Base-by-base conservation (phyloP, 2,113 vertebrate species). In the Tauraco erythrolophus region DNA sequence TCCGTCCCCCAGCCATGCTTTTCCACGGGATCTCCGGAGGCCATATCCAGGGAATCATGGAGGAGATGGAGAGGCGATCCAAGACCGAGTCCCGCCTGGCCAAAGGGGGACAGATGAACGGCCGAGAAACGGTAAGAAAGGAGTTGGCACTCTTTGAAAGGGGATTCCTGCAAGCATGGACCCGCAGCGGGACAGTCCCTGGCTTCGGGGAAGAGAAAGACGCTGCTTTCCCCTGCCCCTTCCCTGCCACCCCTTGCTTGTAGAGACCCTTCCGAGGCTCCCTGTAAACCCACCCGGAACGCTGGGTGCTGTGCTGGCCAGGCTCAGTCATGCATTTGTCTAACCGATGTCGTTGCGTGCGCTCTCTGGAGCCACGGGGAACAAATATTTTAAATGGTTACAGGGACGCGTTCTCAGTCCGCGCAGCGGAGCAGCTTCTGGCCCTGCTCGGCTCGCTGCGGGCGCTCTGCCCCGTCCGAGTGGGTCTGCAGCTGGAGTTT, bases 1-100 rank as follows among this genome's bases (percentile, higher is more conserved):
- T 99, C 98, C 99, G 99, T 98, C 99, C 99, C 98, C 98, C 99
- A 99, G 99, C 99, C 99, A 99, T 99, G 99, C 99, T 99, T 98
- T 99, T 99, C 98, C 99, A 99, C 99, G 99, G 99, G 97, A 99
- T 99, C 99, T 99, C 99, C 98, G 99, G 99, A 98, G 99, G 99
- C 98, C 99, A 99, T 97, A 99, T 99, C 98, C 99, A 99, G 98
- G 99, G 99, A 82, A 99, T 99, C 99, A 99, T 99, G 99, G 99
- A 99, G 98, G 99, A 99, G 98, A 99, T 99, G 99, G 99, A 99
- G 98, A 99, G 99, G 95, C 97, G 99, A 97, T 99, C 99, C 97
- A 99, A 99, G 98, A 98, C 96, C 22, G 99, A 99, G 98, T 99
- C 99, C 95, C 99, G 99, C 79, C 98, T 99, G 97, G 98, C 99